A percentile compares a stretch with the other conserved stretches of the same genome.
Conservation (phyloP, 37 sponge, comb jelly and placozoan species). For the Axinella damicornis region DNA sequence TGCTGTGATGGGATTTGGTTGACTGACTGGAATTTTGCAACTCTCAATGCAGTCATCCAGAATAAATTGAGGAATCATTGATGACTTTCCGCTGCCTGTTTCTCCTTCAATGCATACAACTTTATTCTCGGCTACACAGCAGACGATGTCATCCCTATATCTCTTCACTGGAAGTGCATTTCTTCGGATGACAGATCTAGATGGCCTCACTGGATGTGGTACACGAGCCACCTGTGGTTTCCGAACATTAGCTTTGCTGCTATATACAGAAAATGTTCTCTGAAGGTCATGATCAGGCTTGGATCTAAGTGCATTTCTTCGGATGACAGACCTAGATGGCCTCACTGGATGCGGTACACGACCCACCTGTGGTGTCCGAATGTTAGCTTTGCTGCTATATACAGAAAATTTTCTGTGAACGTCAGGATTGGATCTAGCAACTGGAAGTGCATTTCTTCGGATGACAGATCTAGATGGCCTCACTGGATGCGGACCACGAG, state of each 20-base stretch:
- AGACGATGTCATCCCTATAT: conserved; percentile 38
- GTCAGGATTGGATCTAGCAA: too few relatives aligned
- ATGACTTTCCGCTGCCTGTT: conserved; percentile 74
- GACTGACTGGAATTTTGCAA: conserved; percentile 47
- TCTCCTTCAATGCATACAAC: conserved; percentile 63
- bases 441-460: conserved; percentile 42
- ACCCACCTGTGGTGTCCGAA: not conserved
- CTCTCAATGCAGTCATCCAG: conserved; percentile 6
- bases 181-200: conserved; percentile 15
- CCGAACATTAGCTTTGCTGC: too few relatives aligned
- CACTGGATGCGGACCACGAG: conserved; percentile 31
- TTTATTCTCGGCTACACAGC: conserved; percentile 8
- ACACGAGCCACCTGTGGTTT: not conserved
- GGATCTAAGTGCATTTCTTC: conserved; percentile 41
- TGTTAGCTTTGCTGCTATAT: too few relatives aligned
- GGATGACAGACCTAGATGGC: not conserved
- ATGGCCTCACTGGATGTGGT: conserved; percentile 9
- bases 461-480: not conserved
- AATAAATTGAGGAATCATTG: conserved; percentile 63
- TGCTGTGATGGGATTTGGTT: conserved; percentile 60
- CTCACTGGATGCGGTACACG: conserved; percentile 26
- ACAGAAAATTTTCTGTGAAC: too few relatives aligned
- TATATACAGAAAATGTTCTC: too few relatives aligned
- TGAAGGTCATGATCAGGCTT: too few relatives aligned
- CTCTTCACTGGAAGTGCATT: conserved; percentile 41